phyloP scores from a whole-genome alignment of 2,113 vertebrate genomes.

The Ondatra zibethicus region DNA sequence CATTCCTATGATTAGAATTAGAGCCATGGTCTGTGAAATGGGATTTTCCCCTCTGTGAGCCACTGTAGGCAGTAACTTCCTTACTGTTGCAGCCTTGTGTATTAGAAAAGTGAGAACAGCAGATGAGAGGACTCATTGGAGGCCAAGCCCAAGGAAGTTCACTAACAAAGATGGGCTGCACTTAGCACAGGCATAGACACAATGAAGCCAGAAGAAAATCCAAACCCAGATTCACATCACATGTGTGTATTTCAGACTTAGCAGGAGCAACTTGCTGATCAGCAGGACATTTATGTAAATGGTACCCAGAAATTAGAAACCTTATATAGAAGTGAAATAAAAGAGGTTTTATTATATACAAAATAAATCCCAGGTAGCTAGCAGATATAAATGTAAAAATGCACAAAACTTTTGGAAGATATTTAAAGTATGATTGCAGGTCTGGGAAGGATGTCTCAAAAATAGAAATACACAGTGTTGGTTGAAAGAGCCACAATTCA shows the following conservation, averaged over 20 bases:
- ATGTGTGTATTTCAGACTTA: neutral
- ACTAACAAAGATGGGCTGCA: neutral
- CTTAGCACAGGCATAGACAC: neutral
- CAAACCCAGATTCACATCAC: neutral
- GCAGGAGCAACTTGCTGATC: neutral
- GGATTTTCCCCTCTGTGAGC: neutral
- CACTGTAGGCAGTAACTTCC: neutral
- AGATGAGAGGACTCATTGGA: neutral
- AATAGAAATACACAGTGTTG: neutral
- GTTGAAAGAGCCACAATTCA: neutral
- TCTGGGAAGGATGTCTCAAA: neutral
- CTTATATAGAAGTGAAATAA: neutral
- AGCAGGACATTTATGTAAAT: neutral
- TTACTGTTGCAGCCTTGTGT: neutral
- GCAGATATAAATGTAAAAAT: neutral
- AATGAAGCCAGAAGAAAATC: neutral
- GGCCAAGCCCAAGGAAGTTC: neutral
- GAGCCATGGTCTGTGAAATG: neutral
- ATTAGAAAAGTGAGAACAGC: neutral
- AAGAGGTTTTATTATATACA: neutral
- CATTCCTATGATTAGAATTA: neutral
- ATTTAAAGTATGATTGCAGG: neutral
- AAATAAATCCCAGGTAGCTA: neutral
- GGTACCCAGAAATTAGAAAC: neutral
- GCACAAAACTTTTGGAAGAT: neutral